Base-by-base conservation (phyloP, 2,113 vertebrate genomes). In the Clarias macrocephalus region DNA sequence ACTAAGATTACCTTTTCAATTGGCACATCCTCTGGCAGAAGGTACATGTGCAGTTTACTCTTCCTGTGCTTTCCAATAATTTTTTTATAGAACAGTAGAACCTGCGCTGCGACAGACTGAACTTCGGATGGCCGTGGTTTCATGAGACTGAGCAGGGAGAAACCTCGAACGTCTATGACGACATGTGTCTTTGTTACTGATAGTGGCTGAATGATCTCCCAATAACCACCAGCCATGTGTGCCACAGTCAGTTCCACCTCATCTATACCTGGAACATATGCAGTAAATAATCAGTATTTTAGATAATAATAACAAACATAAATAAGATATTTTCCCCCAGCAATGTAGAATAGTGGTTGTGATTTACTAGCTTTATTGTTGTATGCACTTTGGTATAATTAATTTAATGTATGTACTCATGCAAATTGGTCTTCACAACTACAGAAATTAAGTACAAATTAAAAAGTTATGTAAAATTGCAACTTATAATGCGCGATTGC, bases 201-300 rank as follows among this genome's bases (percentile, higher is more conserved):
- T 23, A 25, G 59, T 1, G 88, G 89, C 37, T 65, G 3, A 19
- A 90, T 48, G 9, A 87, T 48, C 82, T 88, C 89, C 70, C 81
- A 3, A 65, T 85, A 88, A 33, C 70, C 84, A 23, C 62, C 70
- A 68, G 48, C 82, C 12, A 89, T 57, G 85, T 89, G 89, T 77
- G 86, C 89, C 68, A 91, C 86, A 52, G 83, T 48, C 89, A 91
- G 79, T 42, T 16, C 12, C 1, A n/a, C 68, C 7, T n/a, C 42
- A 19, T 37, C 25, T 68, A 65, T 21, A 54, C 57, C 87, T 88
- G 70, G 4, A 88, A 89, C 65, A 56, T 12, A 84, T 25, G 33
- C 33, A 33, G 33, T 33, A 23, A 63, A 63, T 9, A 63, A 63
- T 21, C 23, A 11, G 62, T 33, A 33, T 33, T 33, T 33, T 33